phyloP scores from a whole-genome alignment of 1,140 invertebrate species.

The Spodoptera litura region DNA sequence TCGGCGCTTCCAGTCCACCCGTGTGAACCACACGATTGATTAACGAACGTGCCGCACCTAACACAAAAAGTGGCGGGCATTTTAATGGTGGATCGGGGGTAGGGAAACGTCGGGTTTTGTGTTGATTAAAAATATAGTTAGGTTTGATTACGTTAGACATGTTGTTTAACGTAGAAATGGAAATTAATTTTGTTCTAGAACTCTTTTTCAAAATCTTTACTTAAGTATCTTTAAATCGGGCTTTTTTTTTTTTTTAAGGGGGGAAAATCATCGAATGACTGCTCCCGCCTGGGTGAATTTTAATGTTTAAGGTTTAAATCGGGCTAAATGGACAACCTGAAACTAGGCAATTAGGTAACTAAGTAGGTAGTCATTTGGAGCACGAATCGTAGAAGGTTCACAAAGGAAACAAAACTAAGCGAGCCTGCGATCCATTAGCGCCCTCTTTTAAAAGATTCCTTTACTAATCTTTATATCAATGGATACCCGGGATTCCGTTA shows the following conservation, averaged over 20 bases:
- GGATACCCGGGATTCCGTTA: neutral
- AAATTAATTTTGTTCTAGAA: too few species aligned
- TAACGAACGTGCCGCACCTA: neutral
- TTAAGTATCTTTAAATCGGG: too few species aligned
- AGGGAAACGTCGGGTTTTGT: neutral
- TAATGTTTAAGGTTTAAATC: too few species aligned
- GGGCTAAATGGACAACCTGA: too few species aligned
- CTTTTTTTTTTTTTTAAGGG: too few species aligned
- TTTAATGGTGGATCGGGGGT: neutral
- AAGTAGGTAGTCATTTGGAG: neutral
- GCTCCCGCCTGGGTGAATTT: too few species aligned
- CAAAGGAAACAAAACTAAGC: conserved; percentile 16
- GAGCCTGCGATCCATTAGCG: neutral
- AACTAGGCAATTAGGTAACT: neutral
- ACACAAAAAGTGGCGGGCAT: conserved; percentile 17
- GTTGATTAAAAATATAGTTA: neutral
- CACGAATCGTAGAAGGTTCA: neutral
- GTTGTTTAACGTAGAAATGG: too few species aligned
- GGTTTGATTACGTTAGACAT: neutral
- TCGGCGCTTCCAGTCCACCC: neutral
- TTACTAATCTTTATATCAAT: conserved; percentile 12
- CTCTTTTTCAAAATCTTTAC: neutral
- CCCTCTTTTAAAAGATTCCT: conserved; percentile 11
- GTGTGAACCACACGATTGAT: conserved; percentile 28
- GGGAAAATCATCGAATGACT: too few species aligned